phyloP scores from a whole-genome alignment of 2,797 vertebrate genomes.

The Hipposideros larvatus region DNA sequence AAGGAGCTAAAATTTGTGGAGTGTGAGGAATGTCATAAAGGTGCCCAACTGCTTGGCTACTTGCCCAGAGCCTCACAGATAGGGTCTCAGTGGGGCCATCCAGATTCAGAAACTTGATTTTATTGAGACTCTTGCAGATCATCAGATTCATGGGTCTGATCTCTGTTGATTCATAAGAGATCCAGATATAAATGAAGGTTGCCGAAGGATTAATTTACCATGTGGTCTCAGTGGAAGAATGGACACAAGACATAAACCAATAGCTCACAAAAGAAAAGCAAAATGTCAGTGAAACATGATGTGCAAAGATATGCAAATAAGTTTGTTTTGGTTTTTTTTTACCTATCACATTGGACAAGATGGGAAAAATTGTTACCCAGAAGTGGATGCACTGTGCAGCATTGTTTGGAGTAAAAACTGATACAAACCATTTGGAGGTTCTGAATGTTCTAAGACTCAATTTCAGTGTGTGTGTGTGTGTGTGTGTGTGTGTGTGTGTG shows the following conservation, averaged over 20 bases:
- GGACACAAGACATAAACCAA: background rate
- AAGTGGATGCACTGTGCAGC: background rate
- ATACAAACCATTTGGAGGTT: background rate
- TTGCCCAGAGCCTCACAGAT: background rate
- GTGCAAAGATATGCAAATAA: background rate
- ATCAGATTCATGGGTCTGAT: background rate
- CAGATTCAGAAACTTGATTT: background rate
- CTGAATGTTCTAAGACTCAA: background rate
- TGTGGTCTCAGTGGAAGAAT: background rate
- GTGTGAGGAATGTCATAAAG: background rate
- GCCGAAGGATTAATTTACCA: background rate
- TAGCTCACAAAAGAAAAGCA: constrained; percentile 25
- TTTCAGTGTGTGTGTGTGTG: background rate
- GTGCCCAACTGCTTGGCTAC: background rate
- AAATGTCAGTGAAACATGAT: background rate
- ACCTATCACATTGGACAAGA: background rate
- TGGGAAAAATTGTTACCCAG: background rate
- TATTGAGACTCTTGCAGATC: background rate
- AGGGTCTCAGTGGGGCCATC: background rate
- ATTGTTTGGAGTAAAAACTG: background rate
- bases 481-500: too few species aligned
- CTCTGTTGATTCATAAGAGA: background rate
- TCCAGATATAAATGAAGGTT: background rate
- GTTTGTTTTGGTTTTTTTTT: background rate
- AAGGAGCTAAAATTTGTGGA: background rate